Evolutionary conservation across 2,113 vertebrate genomes (phyloP), one percentile per base, ranked within the genome.

Genomic region (Phalacrocorax brasilianus): DNA sequence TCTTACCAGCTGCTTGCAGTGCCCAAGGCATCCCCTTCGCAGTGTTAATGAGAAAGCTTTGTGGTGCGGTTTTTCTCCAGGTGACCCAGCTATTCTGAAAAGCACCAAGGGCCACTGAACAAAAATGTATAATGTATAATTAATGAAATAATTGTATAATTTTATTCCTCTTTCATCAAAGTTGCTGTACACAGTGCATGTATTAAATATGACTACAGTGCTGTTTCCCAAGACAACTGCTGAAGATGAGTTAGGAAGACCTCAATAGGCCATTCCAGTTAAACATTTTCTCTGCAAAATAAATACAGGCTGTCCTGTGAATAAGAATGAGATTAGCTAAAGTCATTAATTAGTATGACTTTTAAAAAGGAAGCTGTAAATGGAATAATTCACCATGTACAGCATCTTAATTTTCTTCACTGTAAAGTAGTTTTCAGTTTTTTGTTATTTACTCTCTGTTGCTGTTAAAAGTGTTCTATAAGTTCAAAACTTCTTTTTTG

Each of bases 271-370:
- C 91, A 68, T 82, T 88, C 58, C 76, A 97, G 88, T 97, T 96
- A 95, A 97, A 96, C 67, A 87, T 96, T 83, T 94, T 96, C 95
- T 94, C 90, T 97, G 92, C 70, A 96, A 97, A 97, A 97, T 97
- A 98, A 98, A 96, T 95, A 97, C 63, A 93, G 63, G 72, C 91
- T 97, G 95, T 92, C 92, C 95, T 91, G 14, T 96, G 93, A 95
- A 94, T 97, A 91, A 96, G 81, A 97, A 97, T 97, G 95, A 95
- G 89, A 97, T 96, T 96, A 96, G 93, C 85, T 89, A 92, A 96
- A 97, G 92, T 85, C 71, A 95, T 95, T 97, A 98, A 97, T 98
- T 98, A 97, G 59, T 66, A 88, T 75, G 84, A 95, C 79, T 94
- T 97, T 94, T 94, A 33, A 78, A 96, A 97, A 94, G 88, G 56